These are phyloP conservation scores for Diplazon laetatorius DNA, from an alignment of 2,888 invertebrate species.

Conservation along the genomic window DNA sequence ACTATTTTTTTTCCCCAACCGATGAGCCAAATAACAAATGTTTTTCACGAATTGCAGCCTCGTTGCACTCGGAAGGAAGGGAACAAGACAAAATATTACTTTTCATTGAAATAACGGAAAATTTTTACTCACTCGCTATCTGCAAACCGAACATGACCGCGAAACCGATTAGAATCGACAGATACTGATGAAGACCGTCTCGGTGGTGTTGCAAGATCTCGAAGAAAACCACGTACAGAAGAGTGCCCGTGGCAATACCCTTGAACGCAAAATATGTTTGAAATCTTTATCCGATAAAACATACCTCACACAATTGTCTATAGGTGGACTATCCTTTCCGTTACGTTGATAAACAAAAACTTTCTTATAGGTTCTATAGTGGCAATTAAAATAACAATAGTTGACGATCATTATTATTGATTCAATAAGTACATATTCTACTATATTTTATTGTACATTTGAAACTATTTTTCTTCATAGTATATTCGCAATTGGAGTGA, in stretches of 20 bases:
- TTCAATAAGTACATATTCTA: no score
- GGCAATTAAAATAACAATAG: neutral
- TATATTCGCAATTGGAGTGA: no score
- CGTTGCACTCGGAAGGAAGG: no score
- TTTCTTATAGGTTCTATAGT: neutral
- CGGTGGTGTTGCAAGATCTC: conserved; percentile 90
- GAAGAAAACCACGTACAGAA: conserved; percentile 98
- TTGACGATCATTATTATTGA: no score
- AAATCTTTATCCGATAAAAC: no score
- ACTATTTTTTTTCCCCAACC: no score
- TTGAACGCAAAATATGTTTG: conserved; percentile 83
- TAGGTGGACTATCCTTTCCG: no score
- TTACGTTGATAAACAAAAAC: no score
- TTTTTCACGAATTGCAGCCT: neutral
- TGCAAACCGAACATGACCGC: conserved; percentile 89
- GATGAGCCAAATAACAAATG: no score
- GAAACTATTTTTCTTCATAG: no score
- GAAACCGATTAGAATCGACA: conserved; percentile 88
- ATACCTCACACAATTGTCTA: no score
- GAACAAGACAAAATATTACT: conserved; percentile 7
- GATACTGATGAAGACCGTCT: conserved; percentile 86
- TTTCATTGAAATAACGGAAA: neutral
- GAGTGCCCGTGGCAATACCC: conserved; percentile 95
- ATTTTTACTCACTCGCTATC: conserved; percentile 84
- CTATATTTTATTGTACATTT: no score